Base-by-base conservation (phyloP, 2,888 invertebrate genomes). In the Diadegma fenestrale region DNA sequence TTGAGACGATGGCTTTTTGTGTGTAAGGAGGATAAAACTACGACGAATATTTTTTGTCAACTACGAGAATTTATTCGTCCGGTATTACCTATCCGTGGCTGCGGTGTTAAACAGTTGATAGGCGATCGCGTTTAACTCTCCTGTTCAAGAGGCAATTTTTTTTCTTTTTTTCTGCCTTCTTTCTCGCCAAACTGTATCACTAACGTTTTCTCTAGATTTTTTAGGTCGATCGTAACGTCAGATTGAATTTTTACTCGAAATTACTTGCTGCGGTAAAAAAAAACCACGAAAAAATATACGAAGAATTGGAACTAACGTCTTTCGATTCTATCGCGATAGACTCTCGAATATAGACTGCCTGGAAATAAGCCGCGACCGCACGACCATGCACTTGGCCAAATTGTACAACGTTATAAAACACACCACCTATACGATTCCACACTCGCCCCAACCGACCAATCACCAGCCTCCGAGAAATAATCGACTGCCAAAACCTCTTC, bases 391-490 rank as follows among this genome's bases (percentile, higher is more conserved):
- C 58, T 30, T 41, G 22, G 51, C 17, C 68, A 41, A 54, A 61
- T n/a, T 77, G 41, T 54, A 51, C n/a, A 19, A 3, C 22, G 41
- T 17, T 66, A 7, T 58, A 58, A 22, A 8, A 19, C 19, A 37
- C 41, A 17, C 22, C 12, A 33, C 51, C 54, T 68, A 68, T 68
- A 41, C 3, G 54, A 68, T 41, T 77, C 22, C 41, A 66, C n/a
- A 68, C 22, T 45, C 64, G 19, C 45, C 33, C 6, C 7, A 17
- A 43, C 86, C 89, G 89, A 86, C 92, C 92, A 91, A 92, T 92
- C 90, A 88, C 86, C 87, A 85, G 86, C 88, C 82, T 85, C 78
- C 26, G n/a, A 30, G n/a, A 33, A 19, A 78, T 33, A 30, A 78
- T 69, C 78, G 69, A 78, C 58, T 14, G 7, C 43, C 14, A 19